These are phyloP conservation scores for Spatulosminthurus flaviceps DNA, from an alignment of 2,888 invertebrate species.

Conservation along the genomic window DNA sequence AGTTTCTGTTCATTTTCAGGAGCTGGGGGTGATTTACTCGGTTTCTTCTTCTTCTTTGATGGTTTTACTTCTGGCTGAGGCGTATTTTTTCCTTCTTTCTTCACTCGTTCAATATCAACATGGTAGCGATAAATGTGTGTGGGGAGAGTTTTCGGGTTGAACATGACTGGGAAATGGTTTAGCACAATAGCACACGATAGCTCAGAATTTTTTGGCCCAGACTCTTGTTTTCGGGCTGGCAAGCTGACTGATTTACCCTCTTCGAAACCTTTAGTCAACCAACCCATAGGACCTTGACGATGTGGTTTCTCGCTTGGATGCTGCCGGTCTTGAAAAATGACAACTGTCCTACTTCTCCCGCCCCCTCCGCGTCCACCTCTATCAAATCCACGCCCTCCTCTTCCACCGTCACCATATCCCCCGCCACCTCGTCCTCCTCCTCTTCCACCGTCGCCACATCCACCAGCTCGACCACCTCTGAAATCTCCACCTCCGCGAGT, in stretches of 20 bases:
- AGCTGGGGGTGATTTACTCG: neutral
- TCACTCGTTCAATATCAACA: conserved; percentile 34
- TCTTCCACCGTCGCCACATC: conserved; percentile 1
- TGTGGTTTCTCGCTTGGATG: neutral
- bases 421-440: no score
- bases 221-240: conserved; percentile 16
- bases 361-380: no score
- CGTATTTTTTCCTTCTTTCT: neutral
- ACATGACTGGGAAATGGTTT: conserved; percentile 38
- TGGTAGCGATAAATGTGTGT: conserved; percentile 34
- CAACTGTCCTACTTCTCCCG: conserved; percentile 14
- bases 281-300: neutral
- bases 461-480: conserved; percentile 26
- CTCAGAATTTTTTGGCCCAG: neutral
- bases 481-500: neutral
- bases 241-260: conserved; percentile 11
- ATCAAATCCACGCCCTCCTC: no score
- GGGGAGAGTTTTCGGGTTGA: conserved; percentile 24
- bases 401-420: no score
- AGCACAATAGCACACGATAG: neutral
- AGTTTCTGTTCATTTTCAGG: neutral
- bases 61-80: no score
- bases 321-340: neutral
- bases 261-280: neutral
- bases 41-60: no score